Conservation (phyloP, 2,113 vertebrate species). For the Paramisgurnus dabryanus region DNA sequence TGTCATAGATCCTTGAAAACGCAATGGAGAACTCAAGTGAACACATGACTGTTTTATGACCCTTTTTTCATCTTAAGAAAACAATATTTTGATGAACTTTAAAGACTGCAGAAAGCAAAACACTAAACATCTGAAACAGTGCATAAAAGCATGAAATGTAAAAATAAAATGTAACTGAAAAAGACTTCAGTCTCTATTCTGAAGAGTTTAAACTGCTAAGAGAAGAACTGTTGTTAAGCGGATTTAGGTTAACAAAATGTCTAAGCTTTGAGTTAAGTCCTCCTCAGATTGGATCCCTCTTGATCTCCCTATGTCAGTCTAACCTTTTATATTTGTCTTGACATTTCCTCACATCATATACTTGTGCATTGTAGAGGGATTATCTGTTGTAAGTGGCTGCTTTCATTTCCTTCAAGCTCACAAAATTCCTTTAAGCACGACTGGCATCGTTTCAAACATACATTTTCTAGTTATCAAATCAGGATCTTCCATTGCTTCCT, state of each 20-base stretch:
- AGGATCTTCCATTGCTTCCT: neutral
- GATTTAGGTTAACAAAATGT: constrained; percentile 34
- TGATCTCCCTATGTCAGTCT: neutral
- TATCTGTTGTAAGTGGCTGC: constrained; percentile 10
- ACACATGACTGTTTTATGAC: no score
- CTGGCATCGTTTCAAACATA: constrained; percentile 65
- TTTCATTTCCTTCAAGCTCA: constrained; percentile 48
- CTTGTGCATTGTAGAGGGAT: constrained; percentile 30
- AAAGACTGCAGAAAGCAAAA: no score
- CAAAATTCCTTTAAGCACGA: constrained; percentile 59
- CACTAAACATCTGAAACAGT: no score
- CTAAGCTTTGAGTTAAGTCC: neutral
- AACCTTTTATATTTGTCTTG: neutral
- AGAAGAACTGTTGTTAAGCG: neutral
- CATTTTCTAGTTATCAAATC: constrained; percentile 58
- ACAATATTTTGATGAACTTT: no score
- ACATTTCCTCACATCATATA: constrained; percentile 28
- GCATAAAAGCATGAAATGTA: no score
- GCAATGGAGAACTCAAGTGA: no score
- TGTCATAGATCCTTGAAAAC: no score
- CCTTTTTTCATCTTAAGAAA: no score
- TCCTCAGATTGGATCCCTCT: neutral
- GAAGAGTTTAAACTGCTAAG: neutral
- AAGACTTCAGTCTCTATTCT: neutral
- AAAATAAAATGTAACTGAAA: no score